Conservation (phyloP, 2,888 invertebrate species). For the Busseola fusca region DNA sequence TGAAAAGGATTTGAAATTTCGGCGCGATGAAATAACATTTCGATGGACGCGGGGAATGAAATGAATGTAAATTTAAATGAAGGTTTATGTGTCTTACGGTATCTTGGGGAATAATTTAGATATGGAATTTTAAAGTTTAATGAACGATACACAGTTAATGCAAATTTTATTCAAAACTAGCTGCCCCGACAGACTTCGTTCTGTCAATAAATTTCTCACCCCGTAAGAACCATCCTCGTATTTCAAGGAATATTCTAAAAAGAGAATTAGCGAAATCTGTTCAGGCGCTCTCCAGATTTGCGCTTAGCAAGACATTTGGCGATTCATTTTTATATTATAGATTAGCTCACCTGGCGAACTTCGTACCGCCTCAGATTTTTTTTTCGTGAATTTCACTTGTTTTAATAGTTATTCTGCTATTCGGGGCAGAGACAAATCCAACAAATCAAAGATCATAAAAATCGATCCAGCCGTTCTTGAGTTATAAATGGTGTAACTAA, state of each 20-base stretch:
- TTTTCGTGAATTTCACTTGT: not conserved
- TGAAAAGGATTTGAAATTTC: conserved; percentile 75
- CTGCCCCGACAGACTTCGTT: no score
- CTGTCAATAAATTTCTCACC: no score
- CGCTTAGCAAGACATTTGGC: no score
- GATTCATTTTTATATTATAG: no score
- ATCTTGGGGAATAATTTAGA: conserved; percentile 32
- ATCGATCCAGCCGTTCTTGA: not conserved
- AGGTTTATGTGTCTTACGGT: conserved; percentile 43
- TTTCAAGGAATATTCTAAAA: no score
- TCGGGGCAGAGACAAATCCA: no score
- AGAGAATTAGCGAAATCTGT: no score
- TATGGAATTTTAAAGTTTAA: not conserved
- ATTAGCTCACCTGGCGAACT: no score
- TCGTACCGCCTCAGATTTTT: not conserved
- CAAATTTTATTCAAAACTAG: not conserved
- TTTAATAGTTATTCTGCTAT: not conserved
- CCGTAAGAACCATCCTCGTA: no score
- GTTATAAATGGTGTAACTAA: not conserved
- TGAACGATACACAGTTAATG: not conserved
- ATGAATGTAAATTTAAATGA: conserved; percentile 60
- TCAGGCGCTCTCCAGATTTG: no score
- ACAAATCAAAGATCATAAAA: not conserved
- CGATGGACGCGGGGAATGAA: conserved; percentile 58
- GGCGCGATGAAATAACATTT: conserved; percentile 55